phyloP scores from a whole-genome alignment of 2,797 vertebrate genomes.

The Sebastes iracundus region DNA sequence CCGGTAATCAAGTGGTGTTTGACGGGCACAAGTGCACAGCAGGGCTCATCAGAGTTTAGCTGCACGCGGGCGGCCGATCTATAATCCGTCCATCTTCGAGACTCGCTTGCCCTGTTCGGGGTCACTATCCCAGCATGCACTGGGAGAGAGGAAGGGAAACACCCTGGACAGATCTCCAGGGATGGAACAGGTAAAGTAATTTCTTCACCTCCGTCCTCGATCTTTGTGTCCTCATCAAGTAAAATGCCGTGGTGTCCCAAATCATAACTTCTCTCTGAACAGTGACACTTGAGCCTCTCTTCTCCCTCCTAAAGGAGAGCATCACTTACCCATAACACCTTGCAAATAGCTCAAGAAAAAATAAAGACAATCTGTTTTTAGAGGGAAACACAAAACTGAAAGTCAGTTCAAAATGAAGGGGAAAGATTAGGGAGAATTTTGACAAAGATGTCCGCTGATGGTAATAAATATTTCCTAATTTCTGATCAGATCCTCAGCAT shows the following conservation, averaged over 20 bases:
- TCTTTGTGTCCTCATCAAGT: not conserved
- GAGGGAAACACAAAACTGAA: not conserved
- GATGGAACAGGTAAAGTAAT: not conserved
- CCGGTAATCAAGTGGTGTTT: constrained; percentile 77
- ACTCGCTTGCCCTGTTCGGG: constrained; percentile 15
- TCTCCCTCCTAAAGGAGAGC: not conserved
- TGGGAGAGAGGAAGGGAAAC: not conserved
- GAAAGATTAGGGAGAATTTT: not conserved
- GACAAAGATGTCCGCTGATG: not conserved
- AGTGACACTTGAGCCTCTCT: not conserved
- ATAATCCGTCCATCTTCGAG: constrained; percentile 55
- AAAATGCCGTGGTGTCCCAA: not conserved
- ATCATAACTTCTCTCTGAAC: not conserved
- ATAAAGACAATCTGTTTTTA: not conserved
- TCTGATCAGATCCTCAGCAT: not conserved
- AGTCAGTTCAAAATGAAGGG: not conserved
- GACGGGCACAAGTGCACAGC: constrained; percentile 66
- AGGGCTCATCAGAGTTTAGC: constrained; percentile 68
- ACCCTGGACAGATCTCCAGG: not conserved
- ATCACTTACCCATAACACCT: not conserved
- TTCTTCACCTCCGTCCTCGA: not conserved
- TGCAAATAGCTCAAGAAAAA: not conserved
- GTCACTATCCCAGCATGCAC: constrained; percentile 48
- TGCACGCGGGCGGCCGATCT: constrained; percentile 34
- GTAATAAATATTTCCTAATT: not conserved